These are phyloP conservation scores for Meandrina meandrites DNA, from an alignment of 92 coral and sea anemone species.

Conservation along the genomic window DNA sequence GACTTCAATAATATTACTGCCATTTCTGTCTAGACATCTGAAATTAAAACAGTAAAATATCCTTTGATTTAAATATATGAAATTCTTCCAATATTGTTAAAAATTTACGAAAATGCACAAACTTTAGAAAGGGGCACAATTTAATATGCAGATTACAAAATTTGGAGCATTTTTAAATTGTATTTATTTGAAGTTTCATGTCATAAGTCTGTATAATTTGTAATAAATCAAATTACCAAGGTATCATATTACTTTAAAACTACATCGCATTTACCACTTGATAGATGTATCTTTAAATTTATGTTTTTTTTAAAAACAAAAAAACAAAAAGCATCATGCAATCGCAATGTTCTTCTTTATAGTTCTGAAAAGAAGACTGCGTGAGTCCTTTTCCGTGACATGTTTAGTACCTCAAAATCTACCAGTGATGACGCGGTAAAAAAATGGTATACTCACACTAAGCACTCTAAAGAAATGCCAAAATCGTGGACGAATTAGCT, in stretches of 20 bases:
- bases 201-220: neutral
- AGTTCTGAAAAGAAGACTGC: no score
- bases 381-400: neutral
- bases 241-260: neutral
- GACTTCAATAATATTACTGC: neutral
- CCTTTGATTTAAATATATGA: neutral
- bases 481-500: neutral
- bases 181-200: neutral
- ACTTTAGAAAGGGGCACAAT: neutral
- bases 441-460: neutral
- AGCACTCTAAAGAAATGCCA: neutral
- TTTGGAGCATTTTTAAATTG: neutral
- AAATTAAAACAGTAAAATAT: neutral
- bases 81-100: neutral
- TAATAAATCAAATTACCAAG: neutral
- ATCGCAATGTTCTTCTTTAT: no score
- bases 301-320: no score
- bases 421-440: no score
- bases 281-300: neutral
- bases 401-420: neutral
- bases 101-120: no score
- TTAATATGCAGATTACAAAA: neutral
- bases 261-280: neutral
- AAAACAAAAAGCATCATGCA: neutral
- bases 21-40: neutral